phyloP scores from a whole-genome alignment of 2,888 invertebrate genomes.

The Cantharis lateralis region DNA sequence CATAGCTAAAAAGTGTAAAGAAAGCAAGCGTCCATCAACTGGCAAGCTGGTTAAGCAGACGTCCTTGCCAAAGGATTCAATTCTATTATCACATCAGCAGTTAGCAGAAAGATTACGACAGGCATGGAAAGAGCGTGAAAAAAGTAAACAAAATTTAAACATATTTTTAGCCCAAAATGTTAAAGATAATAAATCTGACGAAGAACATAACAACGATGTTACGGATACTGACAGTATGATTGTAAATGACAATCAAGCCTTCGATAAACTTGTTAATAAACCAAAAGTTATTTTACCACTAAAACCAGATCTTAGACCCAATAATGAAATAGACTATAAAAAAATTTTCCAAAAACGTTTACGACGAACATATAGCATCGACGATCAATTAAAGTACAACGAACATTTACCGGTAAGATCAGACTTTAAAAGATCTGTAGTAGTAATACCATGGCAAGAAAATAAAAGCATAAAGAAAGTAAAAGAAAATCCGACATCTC shows the following conservation, averaged over 20 bases:
- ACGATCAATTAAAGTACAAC: conserved; percentile 20
- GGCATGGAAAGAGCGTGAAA: conserved; percentile 56
- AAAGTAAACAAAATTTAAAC: conserved; percentile 63
- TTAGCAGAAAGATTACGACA: conserved; percentile 57
- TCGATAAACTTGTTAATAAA: conserved; percentile 47
- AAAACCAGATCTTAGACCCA: conserved; percentile 17
- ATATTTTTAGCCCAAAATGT: conserved; percentile 64
- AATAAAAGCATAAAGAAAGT: conserved; percentile 19
- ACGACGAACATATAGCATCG: conserved; percentile 30
- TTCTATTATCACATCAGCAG: conserved; percentile 55
- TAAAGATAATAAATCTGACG: conserved; percentile 45
- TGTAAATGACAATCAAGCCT: conserved; percentile 19
- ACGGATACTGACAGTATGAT: conserved; percentile 22
- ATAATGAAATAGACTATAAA: conserved; percentile 29
- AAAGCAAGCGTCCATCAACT: conserved; percentile 38
- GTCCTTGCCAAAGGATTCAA: conserved; percentile 47
- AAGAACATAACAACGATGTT: conserved; percentile 16
- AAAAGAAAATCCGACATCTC: not conserved
- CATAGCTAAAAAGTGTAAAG: conserved; percentile 48
- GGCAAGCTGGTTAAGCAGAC: conserved; percentile 42
- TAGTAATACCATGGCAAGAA: conserved; percentile 46
- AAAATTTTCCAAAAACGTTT: conserved; percentile 40
- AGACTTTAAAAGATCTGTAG: conserved; percentile 33
- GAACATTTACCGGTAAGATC: conserved; percentile 20
- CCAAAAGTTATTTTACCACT: conserved; percentile 42